A percentile compares a stretch with the other conserved stretches of the same genome.
Conservation (phyloP, 30 jellyfish, hydroid and myxozoan species). For the Hydractinia echinata region DNA sequence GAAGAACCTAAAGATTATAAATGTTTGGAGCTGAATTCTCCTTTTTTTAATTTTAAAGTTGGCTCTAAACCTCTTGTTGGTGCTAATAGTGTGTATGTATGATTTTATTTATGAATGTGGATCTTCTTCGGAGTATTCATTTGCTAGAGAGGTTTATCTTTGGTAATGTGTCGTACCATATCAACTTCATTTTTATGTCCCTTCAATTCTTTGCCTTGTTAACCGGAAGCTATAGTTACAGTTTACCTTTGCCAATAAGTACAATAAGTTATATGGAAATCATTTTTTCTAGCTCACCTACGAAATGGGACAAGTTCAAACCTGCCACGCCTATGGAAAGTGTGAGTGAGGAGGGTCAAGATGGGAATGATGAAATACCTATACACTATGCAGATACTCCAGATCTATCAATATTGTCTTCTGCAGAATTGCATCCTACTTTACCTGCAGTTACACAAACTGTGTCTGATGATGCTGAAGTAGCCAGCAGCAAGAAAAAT, state of each 20-base stretch:
- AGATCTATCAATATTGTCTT: neutral
- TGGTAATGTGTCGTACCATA: neutral
- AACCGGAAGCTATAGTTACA: neutral
- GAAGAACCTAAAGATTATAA: slow-evolving; percentile 74
- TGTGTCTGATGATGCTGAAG: neutral
- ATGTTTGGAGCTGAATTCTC: slow-evolving; percentile 76
- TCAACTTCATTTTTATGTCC: neutral
- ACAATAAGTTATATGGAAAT: neutral
- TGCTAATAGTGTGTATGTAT: too few relatives aligned
- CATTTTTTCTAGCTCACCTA: slow-evolving; percentile 49
- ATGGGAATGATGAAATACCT: neutral
- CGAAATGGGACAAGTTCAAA: slow-evolving; percentile 55
- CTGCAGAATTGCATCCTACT: neutral
- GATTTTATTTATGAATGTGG: too few relatives aligned
- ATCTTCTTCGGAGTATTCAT: neutral
- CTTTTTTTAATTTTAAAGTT: slow-evolving; percentile 49
- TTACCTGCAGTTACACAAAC: neutral
- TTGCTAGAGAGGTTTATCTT: neutral
- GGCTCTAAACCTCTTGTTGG: neutral
- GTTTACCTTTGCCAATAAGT: neutral
- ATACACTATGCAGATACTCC: too few relatives aligned
- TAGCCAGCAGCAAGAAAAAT: neutral
- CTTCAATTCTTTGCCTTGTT: neutral
- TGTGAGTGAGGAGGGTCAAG: slow-evolving; percentile 42
- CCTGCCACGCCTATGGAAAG: slow-evolving; percentile 81